phyloP scores from a whole-genome alignment of 2,113 vertebrate species.

The Natator depressus region DNA sequence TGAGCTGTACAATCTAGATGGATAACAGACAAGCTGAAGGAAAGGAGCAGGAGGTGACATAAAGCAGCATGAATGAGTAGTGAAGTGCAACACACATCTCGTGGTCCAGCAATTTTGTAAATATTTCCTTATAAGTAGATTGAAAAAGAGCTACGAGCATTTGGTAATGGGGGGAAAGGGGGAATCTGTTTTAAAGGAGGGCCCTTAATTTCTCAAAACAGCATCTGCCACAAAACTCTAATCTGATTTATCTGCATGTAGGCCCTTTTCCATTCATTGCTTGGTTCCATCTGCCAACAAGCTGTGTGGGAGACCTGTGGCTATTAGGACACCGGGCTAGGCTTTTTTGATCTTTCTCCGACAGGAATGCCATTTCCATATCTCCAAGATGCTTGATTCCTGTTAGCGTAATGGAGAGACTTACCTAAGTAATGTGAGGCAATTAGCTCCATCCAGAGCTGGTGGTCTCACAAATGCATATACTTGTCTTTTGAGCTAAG shows the following conservation, averaged over 20 bases:
- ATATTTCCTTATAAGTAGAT: neutral
- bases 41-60: neutral
- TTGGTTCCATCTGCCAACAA: neutral
- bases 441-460: neutral
- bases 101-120: neutral
- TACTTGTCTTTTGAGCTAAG: neutral
- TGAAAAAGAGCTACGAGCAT: neutral
- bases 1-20: neutral
- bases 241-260: neutral
- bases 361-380: neutral
- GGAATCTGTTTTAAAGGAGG: neutral
- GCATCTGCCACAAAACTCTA: neutral
- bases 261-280: neutral
- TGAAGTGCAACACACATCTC: neutral
- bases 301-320: neutral
- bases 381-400: slow-evolving; percentile 2
- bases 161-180: neutral
- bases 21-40: neutral
- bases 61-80: neutral
- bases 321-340: neutral
- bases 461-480: neutral
- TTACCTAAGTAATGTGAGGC: neutral
- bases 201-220: neutral
- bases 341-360: slow-evolving; percentile 10
- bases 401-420: neutral